Base-by-base conservation (phyloP, 2,888 invertebrate species). In the Dysmachus trigonus region DNA sequence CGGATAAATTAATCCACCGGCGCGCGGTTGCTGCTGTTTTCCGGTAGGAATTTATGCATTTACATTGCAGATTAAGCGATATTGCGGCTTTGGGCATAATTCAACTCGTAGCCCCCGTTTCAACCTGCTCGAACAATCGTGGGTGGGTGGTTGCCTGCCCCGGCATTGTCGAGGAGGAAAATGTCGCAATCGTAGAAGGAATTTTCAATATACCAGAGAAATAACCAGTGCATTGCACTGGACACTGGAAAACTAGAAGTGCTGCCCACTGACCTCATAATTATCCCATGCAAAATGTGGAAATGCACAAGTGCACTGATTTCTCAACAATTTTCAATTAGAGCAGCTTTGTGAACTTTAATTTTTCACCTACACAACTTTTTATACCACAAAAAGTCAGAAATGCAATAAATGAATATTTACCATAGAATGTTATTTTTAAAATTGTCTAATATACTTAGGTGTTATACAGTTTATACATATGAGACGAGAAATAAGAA, bases 41-140 rank as follows among this genome's bases (percentile, higher is more conserved):
- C 62, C 81, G 81, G 47, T 79, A 31, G 47, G 51, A 30, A 79
- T 79, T 79, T 79, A 79, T 81, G 81, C 81, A n/a, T 31, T 81
- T 81, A 33, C 62, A 33, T 30, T 33, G 53, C 31, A 5, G 41
- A 81, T 81, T 62, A 33, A 53, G 53, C 81, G 62, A 81, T 62
- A 51, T 33, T 27, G 31, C 18, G 53, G 35, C 22, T 53, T 53
- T 81, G 35, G 33, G 27, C 10, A 35, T 47, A 35, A 47, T 41
- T 22, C 35, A 15, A 35, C 22, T 33, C 18, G n/a, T n/a, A 18
- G 18, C 22, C 15, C 6, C 7, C 33, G 38, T n/a, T 1, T 76
- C n/a, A 31, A 35, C 74, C 33, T 74, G 74, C 4, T 41, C 41
- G 35, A n/a, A n/a, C n/a, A n/a, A 3, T 15, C 62, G 62, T 62